Percentiles rank a stretch among this genome's conserved stretches.
Evolutionary conservation across 2,797 vertebrate species (phyloP).

Genomic region (Fratercula arctica): DNA sequence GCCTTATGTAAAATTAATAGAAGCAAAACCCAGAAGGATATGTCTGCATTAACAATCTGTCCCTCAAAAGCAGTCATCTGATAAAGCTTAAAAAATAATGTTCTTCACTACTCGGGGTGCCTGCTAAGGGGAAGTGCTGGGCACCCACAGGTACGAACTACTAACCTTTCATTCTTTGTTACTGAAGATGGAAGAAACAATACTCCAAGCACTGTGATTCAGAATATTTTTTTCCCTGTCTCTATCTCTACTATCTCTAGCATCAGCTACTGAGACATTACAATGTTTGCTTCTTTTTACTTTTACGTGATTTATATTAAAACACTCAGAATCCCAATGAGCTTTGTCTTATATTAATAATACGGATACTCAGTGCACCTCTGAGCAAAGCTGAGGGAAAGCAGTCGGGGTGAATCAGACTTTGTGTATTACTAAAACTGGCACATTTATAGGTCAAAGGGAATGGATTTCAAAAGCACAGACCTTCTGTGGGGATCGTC

Average conservation of each 20-base stretch:
- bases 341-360: not conserved
- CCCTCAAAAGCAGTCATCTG: not conserved
- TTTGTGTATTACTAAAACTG: not conserved
- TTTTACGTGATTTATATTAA: not conserved
- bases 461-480: not conserved
- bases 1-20: conserved; percentile 38
- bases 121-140: not conserved
- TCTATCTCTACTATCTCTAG: not conserved
- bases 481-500: rapidly evolving
- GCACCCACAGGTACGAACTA: not conserved
- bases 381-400: not conserved
- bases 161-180: not conserved
- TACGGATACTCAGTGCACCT: not conserved
- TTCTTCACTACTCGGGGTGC: not conserved
- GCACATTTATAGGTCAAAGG: not conserved
- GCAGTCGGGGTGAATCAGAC: not conserved
- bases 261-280: not conserved
- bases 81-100: not conserved
- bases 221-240: not conserved
- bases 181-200: not conserved
- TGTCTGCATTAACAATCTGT: not conserved
- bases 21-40: conserved; percentile 20
- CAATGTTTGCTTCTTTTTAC: not conserved
- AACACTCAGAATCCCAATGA: not conserved
- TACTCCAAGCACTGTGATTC: not conserved